A percentile compares a stretch with the other conserved stretches of the same genome.
These are phyloP conservation scores for Pseudopodoces humilis DNA, from an alignment of 2,113 vertebrate genomes.

Conservation along the genomic window DNA sequence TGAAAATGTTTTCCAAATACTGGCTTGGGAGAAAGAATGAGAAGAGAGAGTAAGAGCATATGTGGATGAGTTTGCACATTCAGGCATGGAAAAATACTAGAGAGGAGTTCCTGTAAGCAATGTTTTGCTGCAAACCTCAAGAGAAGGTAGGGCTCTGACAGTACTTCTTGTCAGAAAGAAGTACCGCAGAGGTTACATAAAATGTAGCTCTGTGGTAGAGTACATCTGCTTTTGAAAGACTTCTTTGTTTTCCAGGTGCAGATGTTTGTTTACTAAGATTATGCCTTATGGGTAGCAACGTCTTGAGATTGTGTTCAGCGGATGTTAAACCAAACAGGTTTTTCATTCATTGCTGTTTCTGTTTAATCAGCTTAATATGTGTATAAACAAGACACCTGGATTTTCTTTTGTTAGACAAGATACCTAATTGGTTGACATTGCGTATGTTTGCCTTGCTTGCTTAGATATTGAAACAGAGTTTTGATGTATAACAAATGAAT, in stretches of 20 bases:
- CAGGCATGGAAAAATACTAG: slow-evolving; percentile 60
- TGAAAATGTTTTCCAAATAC: slow-evolving; percentile 33
- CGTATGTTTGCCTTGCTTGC: neutral
- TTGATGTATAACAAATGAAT: neutral
- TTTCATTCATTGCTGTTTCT: slow-evolving; percentile 36
- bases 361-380: neutral
- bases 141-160: slow-evolving; percentile 55
- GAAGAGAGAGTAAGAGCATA: neutral
- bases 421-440: neutral
- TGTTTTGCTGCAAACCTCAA: slow-evolving; percentile 18
- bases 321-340: slow-evolving; percentile 47
- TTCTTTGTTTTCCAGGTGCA: slow-evolving; percentile 66
- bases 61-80: neutral
- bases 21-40: neutral
- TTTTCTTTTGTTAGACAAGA: neutral
- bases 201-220: slow-evolving; percentile 24
- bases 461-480: neutral
- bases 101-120: neutral
- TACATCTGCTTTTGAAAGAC: slow-evolving; percentile 67
- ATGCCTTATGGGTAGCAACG: neutral
- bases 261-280: slow-evolving; percentile 53
- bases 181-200: slow-evolving; percentile 52
- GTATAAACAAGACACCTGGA: neutral
- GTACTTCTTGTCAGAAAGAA: slow-evolving; percentile 1
- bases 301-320: neutral